Conservation (phyloP, 2,113 vertebrate genomes). For the Poicephalus gulielmi region DNA sequence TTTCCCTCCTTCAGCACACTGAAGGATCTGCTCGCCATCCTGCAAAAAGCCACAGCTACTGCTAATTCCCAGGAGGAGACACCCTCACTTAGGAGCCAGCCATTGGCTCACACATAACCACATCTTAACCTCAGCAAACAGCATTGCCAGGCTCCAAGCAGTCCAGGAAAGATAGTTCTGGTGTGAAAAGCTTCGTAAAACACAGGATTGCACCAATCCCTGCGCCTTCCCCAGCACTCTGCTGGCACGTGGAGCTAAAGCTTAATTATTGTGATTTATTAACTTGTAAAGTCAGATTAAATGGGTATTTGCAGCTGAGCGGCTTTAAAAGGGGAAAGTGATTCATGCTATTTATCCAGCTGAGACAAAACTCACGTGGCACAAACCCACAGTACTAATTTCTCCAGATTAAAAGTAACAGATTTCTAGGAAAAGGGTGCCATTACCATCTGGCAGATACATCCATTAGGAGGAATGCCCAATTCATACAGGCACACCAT, state of each 20-base stretch:
- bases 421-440: not conserved
- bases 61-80: not conserved
- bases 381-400: not conserved
- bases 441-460: not conserved
- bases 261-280: constrained; percentile 65
- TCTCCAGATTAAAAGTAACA: not conserved
- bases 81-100: not conserved
- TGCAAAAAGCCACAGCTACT: not conserved
- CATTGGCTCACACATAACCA: not conserved
- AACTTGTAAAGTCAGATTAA: constrained; percentile 66
- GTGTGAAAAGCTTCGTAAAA: not conserved
- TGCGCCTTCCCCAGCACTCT: not conserved
- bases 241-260: constrained; percentile 15
- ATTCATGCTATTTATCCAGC: constrained; percentile 57
- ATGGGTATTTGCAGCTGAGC: constrained; percentile 43
- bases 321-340: constrained; percentile 31
- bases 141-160: fast-evolving
- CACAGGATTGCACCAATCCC: not conserved
- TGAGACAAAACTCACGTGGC: constrained; percentile 26
- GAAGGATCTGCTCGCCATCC: not conserved
- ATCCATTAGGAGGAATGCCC: not conserved
- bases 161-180: not conserved
- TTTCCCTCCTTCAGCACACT: not conserved
- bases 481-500: not conserved
- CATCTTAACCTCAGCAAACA: not conserved